Conservation (phyloP, 2,888 invertebrate species). For the Heteromurus nitidus region DNA sequence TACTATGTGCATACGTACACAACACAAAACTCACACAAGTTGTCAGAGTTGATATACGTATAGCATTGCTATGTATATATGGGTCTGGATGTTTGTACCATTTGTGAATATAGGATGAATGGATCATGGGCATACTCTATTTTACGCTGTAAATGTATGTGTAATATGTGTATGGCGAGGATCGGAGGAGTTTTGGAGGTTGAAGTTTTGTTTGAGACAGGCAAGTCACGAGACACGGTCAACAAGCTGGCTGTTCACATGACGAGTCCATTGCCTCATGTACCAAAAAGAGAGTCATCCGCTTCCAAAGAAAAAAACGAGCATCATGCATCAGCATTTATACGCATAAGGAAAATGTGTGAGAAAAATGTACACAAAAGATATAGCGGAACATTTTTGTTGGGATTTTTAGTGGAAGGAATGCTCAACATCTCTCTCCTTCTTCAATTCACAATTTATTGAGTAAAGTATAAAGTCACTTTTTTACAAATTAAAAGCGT, state of each 20-base stretch:
- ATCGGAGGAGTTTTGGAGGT: too few relatives aligned
- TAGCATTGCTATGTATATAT: neutral
- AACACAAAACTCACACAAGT: too few relatives aligned
- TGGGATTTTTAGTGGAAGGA: too few relatives aligned
- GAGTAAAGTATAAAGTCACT: too few relatives aligned
- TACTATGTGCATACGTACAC: neutral
- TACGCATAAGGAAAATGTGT: neutral
- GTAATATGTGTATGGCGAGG: too few relatives aligned
- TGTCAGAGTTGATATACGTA: neutral
- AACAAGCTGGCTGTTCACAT: constrained; percentile 48
- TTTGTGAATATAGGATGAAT: neutral
- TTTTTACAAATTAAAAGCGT: too few relatives aligned
- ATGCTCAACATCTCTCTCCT: neutral
- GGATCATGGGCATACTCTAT: too few relatives aligned
- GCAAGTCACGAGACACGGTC: constrained; percentile 53
- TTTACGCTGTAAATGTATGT: too few relatives aligned
- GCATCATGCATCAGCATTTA: neutral
- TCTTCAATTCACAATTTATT: neutral
- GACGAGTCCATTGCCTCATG: constrained; percentile 12
- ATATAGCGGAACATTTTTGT: too few relatives aligned
- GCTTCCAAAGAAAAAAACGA: neutral
- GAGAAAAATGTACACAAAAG: constrained; percentile 3
- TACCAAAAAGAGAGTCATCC: too few relatives aligned
- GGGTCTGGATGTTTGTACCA: neutral
- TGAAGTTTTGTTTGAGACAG: constrained; percentile 2